Conservation (phyloP, 2,888 invertebrate genomes). For the Diaphora mendica region DNA sequence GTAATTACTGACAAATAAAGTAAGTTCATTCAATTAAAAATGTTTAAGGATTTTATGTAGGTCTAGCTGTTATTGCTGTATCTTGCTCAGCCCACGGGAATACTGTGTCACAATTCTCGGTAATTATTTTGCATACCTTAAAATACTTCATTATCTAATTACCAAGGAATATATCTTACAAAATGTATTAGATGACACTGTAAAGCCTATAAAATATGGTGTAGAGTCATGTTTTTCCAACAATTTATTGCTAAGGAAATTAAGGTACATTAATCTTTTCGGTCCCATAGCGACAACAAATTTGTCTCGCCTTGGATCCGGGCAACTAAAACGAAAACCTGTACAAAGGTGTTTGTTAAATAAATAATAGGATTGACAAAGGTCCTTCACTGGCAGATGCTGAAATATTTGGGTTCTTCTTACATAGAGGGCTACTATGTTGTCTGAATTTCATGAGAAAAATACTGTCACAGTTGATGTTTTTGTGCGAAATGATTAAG, state of each 20-base stretch:
- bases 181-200: slow-evolving; percentile 25
- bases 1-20: not conserved
- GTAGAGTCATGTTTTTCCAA: slow-evolving; percentile 33
- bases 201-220: slow-evolving; percentile 29
- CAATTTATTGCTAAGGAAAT: slow-evolving; percentile 43
- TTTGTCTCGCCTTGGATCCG: slow-evolving; percentile 24
- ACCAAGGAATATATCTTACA: not conserved
- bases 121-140: not conserved
- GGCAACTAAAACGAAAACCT: slow-evolving; percentile 23
- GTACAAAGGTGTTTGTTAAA: slow-evolving; percentile 15
- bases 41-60: too few relatives aligned
- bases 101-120: not conserved
- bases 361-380: slow-evolving; percentile 16
- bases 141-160: not conserved
- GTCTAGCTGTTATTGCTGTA: too few relatives aligned
- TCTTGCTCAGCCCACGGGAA: too few relatives aligned
- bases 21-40: too few relatives aligned
- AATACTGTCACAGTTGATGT: not conserved
- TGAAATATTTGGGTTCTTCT: not conserved
- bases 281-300: slow-evolving; percentile 31
- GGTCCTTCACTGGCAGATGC: not conserved
- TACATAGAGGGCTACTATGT: not conserved
- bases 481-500: too few relatives aligned
- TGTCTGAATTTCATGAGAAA: not conserved
- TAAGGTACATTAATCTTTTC: slow-evolving; percentile 42